Evolutionary conservation across 2,888 invertebrate genomes (phyloP).

Genomic region (Archips xylosteana): DNA sequence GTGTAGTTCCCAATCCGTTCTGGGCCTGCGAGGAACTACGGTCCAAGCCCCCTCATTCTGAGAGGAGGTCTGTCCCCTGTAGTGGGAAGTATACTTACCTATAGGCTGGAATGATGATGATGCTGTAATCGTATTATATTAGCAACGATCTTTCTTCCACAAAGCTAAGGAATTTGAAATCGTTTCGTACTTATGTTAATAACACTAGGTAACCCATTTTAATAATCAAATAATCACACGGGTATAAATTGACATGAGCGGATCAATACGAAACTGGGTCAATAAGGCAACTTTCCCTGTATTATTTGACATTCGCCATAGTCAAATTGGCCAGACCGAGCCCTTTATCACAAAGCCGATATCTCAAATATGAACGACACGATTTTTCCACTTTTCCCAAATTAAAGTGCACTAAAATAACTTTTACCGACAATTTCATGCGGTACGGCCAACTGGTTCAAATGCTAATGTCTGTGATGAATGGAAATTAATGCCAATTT

Average conservation of each 20-base stretch:
- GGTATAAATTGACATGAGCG: not conserved
- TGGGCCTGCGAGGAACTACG: too few species aligned
- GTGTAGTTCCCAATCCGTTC: too few species aligned
- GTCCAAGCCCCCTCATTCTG: too few species aligned
- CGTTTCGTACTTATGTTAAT: too few species aligned
- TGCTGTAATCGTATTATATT: too few species aligned
- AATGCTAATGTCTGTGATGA: conserved; percentile 24
- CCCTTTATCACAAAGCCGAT: not conserved
- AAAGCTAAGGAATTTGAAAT: too few species aligned
- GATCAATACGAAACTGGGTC: not conserved
- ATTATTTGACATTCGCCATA: not conserved
- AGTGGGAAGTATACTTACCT: too few species aligned
- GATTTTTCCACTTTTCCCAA: conserved; percentile 38
- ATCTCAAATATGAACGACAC: conserved; percentile 9
- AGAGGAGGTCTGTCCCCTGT: too few species aligned
- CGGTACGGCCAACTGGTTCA: conserved; percentile 34
- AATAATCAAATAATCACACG: too few species aligned
- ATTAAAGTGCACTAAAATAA: conserved; percentile 24
- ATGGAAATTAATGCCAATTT: conserved; percentile 17
- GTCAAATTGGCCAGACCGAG: not conserved
- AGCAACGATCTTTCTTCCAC: too few species aligned
- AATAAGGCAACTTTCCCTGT: not conserved
- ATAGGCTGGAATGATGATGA: too few species aligned
- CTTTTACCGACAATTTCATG: conserved; percentile 42
- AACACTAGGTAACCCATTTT: too few species aligned